phyloP scores from a whole-genome alignment of 2,888 invertebrate species.

The Norana najaformis region DNA sequence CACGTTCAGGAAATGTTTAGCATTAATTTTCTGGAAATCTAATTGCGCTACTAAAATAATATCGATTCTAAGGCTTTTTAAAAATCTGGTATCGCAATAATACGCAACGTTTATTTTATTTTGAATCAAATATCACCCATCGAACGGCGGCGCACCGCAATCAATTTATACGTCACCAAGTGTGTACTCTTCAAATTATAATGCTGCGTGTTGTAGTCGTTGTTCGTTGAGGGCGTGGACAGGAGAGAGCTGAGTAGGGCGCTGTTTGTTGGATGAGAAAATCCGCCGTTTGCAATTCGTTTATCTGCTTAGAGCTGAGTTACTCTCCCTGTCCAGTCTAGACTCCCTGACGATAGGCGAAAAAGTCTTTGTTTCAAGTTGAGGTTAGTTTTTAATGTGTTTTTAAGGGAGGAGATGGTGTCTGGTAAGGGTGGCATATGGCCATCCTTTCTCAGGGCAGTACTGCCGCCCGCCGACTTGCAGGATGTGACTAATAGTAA shows the following conservation, averaged over 20 bases:
- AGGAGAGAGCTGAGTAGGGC: background rate
- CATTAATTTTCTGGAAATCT: too few species aligned
- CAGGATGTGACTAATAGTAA: slow-evolving; percentile 13
- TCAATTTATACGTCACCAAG: background rate
- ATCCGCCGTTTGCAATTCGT: background rate
- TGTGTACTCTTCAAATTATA: background rate
- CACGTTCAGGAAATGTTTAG: too few species aligned
- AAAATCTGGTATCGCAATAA: too few species aligned
- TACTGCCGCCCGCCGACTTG: background rate
- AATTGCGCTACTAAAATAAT: too few species aligned
- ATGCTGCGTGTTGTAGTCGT: background rate
- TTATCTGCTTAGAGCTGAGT: background rate
- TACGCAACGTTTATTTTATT: too few species aligned
- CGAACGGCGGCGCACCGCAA: background rate
- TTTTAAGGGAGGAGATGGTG: background rate
- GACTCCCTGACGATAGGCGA: slow-evolving; percentile 5
- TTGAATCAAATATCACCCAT: background rate
- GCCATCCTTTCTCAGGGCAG: background rate
- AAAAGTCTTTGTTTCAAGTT: background rate
- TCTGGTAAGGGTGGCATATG: slow-evolving; percentile 13
- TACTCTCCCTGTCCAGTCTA: background rate
- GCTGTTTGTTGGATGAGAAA: background rate
- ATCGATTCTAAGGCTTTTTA: too few species aligned
- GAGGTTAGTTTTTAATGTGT: background rate
- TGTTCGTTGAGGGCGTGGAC: slow-evolving; percentile 13